These are phyloP conservation scores for Ammodytes dubius DNA, from an alignment of 2,113 vertebrate genomes.

Conservation along the genomic window DNA sequence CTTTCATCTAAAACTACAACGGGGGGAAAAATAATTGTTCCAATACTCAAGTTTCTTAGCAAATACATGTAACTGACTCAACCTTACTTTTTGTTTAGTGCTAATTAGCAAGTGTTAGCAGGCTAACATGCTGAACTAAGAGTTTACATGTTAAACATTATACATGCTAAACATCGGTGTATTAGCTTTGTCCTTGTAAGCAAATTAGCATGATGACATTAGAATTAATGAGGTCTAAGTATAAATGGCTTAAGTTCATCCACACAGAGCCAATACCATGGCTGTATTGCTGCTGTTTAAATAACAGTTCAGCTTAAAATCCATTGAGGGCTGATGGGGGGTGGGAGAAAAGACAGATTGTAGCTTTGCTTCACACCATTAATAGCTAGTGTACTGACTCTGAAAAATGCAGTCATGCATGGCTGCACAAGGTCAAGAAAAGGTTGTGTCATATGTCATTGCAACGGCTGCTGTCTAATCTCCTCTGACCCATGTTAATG, in stretches of 20 bases:
- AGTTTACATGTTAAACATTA: not conserved
- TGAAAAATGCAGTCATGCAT: conserved; percentile 43
- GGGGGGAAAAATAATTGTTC: not conserved
- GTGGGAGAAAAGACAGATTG: not conserved
- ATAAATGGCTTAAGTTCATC: not conserved
- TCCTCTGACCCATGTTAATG: conserved; percentile 47
- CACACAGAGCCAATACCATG: not conserved
- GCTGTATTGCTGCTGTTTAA: not conserved
- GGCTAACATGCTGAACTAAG: not conserved
- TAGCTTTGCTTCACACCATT: conserved; percentile 5
- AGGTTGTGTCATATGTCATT: conserved; percentile 57
- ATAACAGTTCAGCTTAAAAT: not conserved
- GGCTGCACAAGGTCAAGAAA: conserved; percentile 59
- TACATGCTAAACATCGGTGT: not conserved
- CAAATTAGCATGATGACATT: not conserved
- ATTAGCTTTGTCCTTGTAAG: not conserved
- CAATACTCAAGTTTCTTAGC: not conserved
- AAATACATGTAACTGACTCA: not conserved
- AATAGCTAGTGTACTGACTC: conserved; percentile 33
- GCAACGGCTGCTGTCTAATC: conserved; percentile 34
- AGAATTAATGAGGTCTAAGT: not conserved
- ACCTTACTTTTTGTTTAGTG: not conserved
- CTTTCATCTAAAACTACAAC: not conserved
- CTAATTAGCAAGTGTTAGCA: not conserved
- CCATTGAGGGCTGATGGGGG: not conserved